Conservation (phyloP, 2,797 vertebrate species). For the Cyprinodon diabolis region DNA sequence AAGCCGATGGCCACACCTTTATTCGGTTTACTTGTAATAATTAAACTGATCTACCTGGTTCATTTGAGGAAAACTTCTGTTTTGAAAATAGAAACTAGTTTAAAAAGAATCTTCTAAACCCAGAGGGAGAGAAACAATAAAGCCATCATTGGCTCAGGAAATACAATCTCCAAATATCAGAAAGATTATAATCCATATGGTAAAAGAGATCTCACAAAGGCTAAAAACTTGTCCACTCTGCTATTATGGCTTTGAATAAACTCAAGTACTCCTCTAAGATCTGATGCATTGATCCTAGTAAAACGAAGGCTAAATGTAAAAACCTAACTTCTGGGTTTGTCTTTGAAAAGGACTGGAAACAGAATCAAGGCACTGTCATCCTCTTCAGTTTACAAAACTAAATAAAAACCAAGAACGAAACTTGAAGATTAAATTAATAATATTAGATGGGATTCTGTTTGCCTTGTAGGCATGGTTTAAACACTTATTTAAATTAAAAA, state of each 20-base stretch:
- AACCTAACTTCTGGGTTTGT: not conserved
- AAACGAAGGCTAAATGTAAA: not conserved
- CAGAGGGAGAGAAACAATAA: not conserved
- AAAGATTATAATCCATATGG: not conserved
- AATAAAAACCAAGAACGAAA: too few relatives aligned
- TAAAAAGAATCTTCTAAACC: not conserved
- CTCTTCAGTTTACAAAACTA: too few relatives aligned
- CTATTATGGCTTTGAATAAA: not conserved
- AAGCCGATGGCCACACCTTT: too few relatives aligned
- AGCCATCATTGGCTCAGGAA: not conserved
- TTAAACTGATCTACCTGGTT: not conserved
- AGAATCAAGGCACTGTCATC: too few relatives aligned
- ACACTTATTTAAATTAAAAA: too few relatives aligned
- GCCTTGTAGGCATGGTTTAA: too few relatives aligned
- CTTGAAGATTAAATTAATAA: too few relatives aligned
- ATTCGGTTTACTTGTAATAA: too few relatives aligned
- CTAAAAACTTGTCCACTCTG: not conserved
- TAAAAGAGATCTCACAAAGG: not conserved
- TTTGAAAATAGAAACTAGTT: not conserved
- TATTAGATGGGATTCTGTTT: too few relatives aligned
- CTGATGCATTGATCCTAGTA: not conserved
- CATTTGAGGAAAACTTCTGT: not conserved
- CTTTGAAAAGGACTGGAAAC: not conserved
- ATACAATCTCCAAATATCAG: not conserved
- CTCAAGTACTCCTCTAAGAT: not conserved